These are phyloP conservation scores for Morbakka virulenta DNA, from an alignment of 30 jellyfish, hydroid and myxozoan genomes.

Conservation along the genomic window DNA sequence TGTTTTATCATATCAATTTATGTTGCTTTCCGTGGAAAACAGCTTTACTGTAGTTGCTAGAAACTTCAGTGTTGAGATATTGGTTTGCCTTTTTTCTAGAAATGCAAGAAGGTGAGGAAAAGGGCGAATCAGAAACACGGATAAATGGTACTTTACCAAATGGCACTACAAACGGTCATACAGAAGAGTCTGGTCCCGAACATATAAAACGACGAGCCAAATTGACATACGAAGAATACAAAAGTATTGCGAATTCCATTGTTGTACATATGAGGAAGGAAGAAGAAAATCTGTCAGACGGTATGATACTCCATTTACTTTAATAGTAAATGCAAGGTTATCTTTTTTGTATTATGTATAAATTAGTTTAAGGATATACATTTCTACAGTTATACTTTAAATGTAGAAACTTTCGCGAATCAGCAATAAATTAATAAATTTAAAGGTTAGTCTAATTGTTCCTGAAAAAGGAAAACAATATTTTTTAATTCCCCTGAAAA, in stretches of 20 bases:
- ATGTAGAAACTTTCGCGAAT: too few species aligned
- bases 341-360: too few species aligned
- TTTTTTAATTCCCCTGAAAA: too few species aligned
- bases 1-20: too few species aligned
- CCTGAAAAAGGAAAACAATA: too few species aligned
- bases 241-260: slow-evolving; percentile 72
- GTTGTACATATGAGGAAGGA: slow-evolving; percentile 82
- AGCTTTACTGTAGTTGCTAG: neutral
- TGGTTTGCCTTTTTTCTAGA: neutral
- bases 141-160: slow-evolving; percentile 42
- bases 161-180: slow-evolving; percentile 17
- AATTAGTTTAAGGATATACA: too few species aligned
- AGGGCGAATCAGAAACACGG: slow-evolving; percentile 8
- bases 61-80: neutral
- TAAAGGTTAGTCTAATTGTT: too few species aligned
- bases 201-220: slow-evolving; percentile 55
- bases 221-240: slow-evolving; percentile 81
- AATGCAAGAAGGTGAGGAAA: slow-evolving; percentile 41
- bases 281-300: slow-evolving; percentile 72
- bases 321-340: too few species aligned
- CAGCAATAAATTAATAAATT: too few species aligned
- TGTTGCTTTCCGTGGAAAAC: neutral
- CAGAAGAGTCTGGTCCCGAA: slow-evolving; percentile 4
- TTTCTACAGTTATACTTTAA: too few species aligned
- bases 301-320: slow-evolving; percentile 20